These are phyloP conservation scores for Cosmopolites sordidus DNA, from an alignment of 2,888 invertebrate genomes.

Conservation along the genomic window DNA sequence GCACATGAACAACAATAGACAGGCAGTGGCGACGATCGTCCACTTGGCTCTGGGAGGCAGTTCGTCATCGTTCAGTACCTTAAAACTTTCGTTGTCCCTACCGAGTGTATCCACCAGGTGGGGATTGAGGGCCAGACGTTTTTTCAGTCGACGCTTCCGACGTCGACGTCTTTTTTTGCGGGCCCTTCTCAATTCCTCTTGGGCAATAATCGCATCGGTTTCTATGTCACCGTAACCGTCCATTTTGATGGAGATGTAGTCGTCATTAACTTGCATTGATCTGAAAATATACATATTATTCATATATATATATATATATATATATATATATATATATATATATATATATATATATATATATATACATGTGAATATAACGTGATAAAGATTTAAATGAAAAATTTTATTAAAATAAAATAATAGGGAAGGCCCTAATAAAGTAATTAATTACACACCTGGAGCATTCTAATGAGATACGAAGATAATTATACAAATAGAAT, in stretches of 20 bases:
- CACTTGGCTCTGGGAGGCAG: slow-evolving; percentile 79
- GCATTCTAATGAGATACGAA: too few relatives aligned
- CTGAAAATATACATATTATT: slow-evolving; percentile 13
- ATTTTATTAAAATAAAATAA: too few relatives aligned
- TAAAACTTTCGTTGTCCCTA: slow-evolving; percentile 32
- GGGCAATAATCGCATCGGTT: slow-evolving; percentile 39
- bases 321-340: too few relatives aligned
- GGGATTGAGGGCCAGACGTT: slow-evolving; percentile 31
- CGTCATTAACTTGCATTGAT: slow-evolving; percentile 28
- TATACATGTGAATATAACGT: too few relatives aligned
- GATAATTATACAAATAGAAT: too few relatives aligned
- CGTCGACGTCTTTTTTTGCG: slow-evolving; percentile 45
- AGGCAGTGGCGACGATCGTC: slow-evolving; percentile 89
- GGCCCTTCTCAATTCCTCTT: slow-evolving; percentile 40
- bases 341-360: too few relatives aligned
- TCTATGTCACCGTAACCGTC: slow-evolving; percentile 47
- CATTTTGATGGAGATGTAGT: slow-evolving; percentile 53
- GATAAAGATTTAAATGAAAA: too few relatives aligned
- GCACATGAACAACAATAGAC: slow-evolving; percentile 81
- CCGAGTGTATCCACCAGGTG: slow-evolving; percentile 31
- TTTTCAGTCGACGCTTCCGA: slow-evolving; percentile 40
- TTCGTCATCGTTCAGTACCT: slow-evolving; percentile 66
- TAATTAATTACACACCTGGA: too few relatives aligned
- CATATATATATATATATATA: too few relatives aligned
- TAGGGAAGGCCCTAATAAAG: too few relatives aligned